Base-by-base conservation (phyloP, 2,797 vertebrate species). In the Chiloscyllium punctatum region DNA sequence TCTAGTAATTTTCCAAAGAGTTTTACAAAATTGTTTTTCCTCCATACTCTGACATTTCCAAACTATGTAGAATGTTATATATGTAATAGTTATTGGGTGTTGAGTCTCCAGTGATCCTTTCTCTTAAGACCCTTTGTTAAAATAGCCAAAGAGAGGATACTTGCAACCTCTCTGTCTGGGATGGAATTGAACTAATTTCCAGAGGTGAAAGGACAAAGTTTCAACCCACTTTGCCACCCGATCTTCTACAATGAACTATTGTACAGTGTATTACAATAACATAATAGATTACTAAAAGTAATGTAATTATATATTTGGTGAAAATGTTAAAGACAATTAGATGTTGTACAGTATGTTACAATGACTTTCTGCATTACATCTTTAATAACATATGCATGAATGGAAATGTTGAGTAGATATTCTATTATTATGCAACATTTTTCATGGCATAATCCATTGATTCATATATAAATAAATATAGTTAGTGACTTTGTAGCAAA, bases 151-250 rank as follows among this genome's bases (percentile, higher is more conserved):
- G 92, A 72, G 68, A 48, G 68, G 92, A 72, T 71, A 94, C 92
- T 94, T 94, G 68, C 92, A 71, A 27, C 92, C 68, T 37, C 71
- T 74, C 68, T 42, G 92, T 94, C 92, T 94, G 92, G 92, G 68
- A 74, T 94, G 92, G 68, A 51, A 94, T 69, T 94, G 69, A 94
- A 72, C 69, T 71, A 94, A 71, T 42, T 94, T 72, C 37, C 92
- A 94, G 92, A 94, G 42, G 92, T 94, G 92, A 94, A 94, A 94
- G 69, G 69, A 51, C 92, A 51, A 42, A 72, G 68, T 51, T 94
- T 51, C n/a, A 51, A 94, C 92, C 68, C 68, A 94, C 92, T 94
- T 48, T 94, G 92, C 68, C 69, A 94, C 92, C 42, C 68, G 13
- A 33, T 33, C 27, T 51, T 11, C 69, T 94, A 94, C 68, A 72